Conservation (phyloP, 2,888 invertebrate species). For the Masnerella sp. region DNA sequence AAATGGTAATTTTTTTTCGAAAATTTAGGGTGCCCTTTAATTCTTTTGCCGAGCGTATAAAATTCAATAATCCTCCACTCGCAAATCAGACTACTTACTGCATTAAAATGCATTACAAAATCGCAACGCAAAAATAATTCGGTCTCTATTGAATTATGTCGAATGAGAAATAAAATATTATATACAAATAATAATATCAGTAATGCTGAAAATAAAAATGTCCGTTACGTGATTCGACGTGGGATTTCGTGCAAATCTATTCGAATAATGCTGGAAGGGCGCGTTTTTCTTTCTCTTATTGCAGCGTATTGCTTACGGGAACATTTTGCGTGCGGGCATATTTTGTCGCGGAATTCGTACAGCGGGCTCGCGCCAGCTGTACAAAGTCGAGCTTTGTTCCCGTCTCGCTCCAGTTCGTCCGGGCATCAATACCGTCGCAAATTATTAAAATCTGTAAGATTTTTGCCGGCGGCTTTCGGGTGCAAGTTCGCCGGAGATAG, state of each 20-base stretch:
- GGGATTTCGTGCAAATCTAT: slow-evolving; percentile 19
- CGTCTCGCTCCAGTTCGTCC: slow-evolving; percentile 26
- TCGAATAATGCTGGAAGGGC: slow-evolving; percentile 24
- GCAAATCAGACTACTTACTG: too few species aligned
- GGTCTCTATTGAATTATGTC: too few species aligned
- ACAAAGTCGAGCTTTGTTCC: slow-evolving; percentile 31
- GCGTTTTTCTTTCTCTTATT: slow-evolving; percentile 22
- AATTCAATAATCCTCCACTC: too few species aligned
- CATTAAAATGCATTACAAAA: too few species aligned
- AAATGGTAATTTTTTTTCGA: too few species aligned
- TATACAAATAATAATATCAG: too few species aligned
- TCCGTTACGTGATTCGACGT: too few species aligned
- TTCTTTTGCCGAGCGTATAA: too few species aligned
- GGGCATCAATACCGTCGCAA: slow-evolving; percentile 10
- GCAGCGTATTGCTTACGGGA: slow-evolving; percentile 27
- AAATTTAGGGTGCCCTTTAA: too few species aligned
- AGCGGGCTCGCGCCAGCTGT: slow-evolving; percentile 9
- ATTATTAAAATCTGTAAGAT: slow-evolving; percentile 13
- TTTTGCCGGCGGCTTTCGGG: background rate
- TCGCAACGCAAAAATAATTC: too few species aligned
- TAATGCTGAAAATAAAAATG: too few species aligned
- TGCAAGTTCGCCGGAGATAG: slow-evolving; percentile 1
- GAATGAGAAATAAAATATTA: too few species aligned
- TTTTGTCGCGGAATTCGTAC: slow-evolving; percentile 22
- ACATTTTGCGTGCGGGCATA: slow-evolving; percentile 30